Conservation (phyloP, 2,888 invertebrate genomes). For the Herminia tarsipennalis region DNA sequence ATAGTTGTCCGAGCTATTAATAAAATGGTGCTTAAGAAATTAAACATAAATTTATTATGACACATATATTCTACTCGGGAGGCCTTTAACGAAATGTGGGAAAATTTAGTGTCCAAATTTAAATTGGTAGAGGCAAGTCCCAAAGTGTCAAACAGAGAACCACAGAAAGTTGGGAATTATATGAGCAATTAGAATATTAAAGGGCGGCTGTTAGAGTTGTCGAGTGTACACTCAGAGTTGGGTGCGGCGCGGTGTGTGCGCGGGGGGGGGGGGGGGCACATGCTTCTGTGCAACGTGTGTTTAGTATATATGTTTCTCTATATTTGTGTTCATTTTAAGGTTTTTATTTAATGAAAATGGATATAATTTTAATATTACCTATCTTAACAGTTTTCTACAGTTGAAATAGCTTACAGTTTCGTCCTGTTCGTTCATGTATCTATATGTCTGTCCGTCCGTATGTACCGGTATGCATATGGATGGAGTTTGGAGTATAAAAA, state of each 20-base stretch:
- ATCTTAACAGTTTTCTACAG: no score
- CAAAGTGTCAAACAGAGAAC: conserved; percentile 38
- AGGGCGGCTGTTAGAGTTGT: conserved; percentile 13
- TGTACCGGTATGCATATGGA: no score
- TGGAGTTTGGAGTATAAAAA: no score
- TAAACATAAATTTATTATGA: conserved; percentile 5
- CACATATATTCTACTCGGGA: conserved; percentile 12
- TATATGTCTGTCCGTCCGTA: no score
- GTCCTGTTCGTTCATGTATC: no score
- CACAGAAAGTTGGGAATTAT: conserved; percentile 38
- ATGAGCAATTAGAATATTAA: conserved; percentile 43
- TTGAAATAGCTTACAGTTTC: no score
- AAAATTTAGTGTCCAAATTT: conserved; percentile 24
- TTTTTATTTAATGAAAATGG: no score
- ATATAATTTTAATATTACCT: no score
- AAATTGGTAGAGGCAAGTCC: conserved; percentile 20
- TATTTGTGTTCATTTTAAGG: background rate
- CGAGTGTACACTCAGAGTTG: background rate
- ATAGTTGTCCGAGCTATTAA: background rate
- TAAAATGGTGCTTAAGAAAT: conserved; percentile 1
- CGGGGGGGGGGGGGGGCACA: background rate
- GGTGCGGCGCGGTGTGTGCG: background rate
- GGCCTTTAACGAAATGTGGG: conserved; percentile 4
- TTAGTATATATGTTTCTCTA: background rate
- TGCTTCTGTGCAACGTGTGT: background rate